phyloP scores from a whole-genome alignment of 2,797 vertebrate species.

The Lacerta viridis region DNA sequence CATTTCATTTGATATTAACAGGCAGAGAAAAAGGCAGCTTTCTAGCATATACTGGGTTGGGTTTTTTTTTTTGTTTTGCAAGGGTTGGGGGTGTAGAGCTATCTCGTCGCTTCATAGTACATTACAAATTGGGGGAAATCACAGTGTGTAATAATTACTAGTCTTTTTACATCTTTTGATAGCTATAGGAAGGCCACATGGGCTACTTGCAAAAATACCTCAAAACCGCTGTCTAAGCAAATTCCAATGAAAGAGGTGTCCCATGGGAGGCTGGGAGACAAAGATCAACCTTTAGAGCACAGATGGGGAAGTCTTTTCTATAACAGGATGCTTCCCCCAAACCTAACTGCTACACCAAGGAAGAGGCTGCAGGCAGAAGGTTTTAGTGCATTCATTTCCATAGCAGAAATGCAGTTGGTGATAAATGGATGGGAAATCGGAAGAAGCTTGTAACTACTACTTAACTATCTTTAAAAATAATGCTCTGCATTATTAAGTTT shows the following conservation, averaged over 20 bases:
- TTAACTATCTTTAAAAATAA: not conserved
- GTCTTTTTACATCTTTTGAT: not conserved
- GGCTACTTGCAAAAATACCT: not conserved
- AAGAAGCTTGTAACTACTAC: not conserved
- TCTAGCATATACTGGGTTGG: not conserved
- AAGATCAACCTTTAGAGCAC: not conserved
- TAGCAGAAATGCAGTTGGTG: not conserved
- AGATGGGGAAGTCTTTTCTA: too few relatives aligned
- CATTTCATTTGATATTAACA: conserved; percentile 18
- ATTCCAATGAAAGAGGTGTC: not conserved
- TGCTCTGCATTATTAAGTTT: accelerated
- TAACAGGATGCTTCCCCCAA: not conserved
- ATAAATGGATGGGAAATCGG: not conserved
- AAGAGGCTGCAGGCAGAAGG: not conserved
- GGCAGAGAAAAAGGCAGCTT: conserved; percentile 20
- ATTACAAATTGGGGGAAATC: accelerated
- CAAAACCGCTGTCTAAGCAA: not conserved
- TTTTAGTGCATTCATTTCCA: not conserved
- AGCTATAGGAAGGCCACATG: not conserved
- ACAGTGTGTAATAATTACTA: not conserved
- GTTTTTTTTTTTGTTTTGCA: not conserved
- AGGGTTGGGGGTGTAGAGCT: not conserved
- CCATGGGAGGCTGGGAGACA: not conserved
- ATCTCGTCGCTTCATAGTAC: not conserved
- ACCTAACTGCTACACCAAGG: not conserved